Conservation (phyloP, 1,140 invertebrate genomes). For the Bathynomus jamesi region DNA sequence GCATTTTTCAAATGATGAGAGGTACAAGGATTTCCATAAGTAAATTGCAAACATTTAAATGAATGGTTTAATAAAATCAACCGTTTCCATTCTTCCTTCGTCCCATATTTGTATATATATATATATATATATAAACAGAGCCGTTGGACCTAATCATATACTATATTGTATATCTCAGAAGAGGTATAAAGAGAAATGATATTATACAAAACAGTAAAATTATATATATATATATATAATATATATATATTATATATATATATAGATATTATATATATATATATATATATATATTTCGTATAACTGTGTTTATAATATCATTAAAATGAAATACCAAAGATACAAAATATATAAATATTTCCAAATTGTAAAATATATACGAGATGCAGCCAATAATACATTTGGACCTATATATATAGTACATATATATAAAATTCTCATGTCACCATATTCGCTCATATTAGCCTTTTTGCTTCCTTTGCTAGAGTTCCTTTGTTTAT, state of each 20-base stretch:
- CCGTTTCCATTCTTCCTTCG: too few species aligned
- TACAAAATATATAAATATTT: neutral
- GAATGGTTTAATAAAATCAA: neutral
- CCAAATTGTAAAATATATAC: neutral
- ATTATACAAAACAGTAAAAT: neutral
- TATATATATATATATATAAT: too few species aligned
- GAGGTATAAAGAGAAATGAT: too few species aligned
- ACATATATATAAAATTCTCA: neutral
- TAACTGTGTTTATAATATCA: too few species aligned
- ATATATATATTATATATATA: too few species aligned
- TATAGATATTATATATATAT: too few species aligned
- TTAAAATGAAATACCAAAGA: too few species aligned
- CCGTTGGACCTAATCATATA: too few species aligned
- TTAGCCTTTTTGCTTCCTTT: neutral
- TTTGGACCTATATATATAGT: neutral
- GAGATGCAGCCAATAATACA: neutral
- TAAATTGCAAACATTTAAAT: conserved; percentile 1
- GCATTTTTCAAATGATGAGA: neutral
- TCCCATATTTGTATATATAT: neutral
- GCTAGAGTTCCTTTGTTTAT: neutral
- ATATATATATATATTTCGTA: too few species aligned
- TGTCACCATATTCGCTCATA: neutral
- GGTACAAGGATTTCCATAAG: neutral
- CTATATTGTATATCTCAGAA: too few species aligned
- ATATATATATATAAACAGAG: neutral